Evolutionary conservation across 2,113 vertebrate genomes (phyloP).

Genomic region (Ctenomys sociabilis): DNA sequence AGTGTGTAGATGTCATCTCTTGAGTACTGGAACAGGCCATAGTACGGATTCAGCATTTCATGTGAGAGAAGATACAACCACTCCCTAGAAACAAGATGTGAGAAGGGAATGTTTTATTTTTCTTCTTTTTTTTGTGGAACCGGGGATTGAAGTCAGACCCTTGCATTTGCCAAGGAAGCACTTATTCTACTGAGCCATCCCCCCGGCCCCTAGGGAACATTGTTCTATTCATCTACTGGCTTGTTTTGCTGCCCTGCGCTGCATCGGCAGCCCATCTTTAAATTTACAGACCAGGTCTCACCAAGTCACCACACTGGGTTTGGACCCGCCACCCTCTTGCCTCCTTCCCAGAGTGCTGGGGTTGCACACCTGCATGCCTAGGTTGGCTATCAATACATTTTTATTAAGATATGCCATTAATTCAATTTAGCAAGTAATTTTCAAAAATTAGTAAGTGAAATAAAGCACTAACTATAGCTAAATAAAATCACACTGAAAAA

Average conservation of each 20-base stretch:
- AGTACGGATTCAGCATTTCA: slow-evolving; percentile 99
- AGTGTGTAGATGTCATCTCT: slow-evolving; percentile 98
- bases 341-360: background rate
- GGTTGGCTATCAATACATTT: slow-evolving; percentile 5
- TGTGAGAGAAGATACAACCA: slow-evolving; percentile 99
- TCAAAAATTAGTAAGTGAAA: background rate
- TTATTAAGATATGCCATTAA: slow-evolving; percentile 18
- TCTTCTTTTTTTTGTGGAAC: too few relatives aligned
- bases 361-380: background rate
- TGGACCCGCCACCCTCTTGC: background rate
- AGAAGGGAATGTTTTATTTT: background rate
- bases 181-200: too few relatives aligned
- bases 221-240: background rate
- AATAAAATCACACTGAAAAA: slow-evolving; percentile 38
- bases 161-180: too few relatives aligned
- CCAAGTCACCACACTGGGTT: background rate
- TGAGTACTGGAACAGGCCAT: slow-evolving; percentile 99
- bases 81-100: slow-evolving; percentile 87
- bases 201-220: too few relatives aligned
- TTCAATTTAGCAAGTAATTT: background rate
- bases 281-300: background rate
- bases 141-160: too few relatives aligned
- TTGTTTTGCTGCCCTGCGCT: background rate
- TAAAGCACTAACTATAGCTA: slow-evolving; percentile 3
- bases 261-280: background rate